Conservation (phyloP, 2,888 invertebrate species). For the Cotesia congregata region DNA sequence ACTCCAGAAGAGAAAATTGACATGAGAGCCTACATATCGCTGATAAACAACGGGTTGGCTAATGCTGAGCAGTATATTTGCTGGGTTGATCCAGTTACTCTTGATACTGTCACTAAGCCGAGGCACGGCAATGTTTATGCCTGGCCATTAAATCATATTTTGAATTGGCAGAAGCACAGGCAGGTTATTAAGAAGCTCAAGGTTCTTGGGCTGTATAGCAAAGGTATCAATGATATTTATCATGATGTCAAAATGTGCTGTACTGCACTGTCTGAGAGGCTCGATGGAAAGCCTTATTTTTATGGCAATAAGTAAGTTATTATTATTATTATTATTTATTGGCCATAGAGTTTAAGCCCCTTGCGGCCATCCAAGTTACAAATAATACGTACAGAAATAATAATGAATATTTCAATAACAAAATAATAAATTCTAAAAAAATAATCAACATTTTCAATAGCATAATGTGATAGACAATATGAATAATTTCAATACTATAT, state of each 20-base stretch:
- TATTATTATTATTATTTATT: too few species aligned
- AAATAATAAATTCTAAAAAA: too few species aligned
- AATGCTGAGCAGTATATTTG: slow-evolving; percentile 94
- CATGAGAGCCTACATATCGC: slow-evolving; percentile 92
- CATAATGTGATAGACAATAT: too few species aligned
- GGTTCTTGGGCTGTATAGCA: slow-evolving; percentile 86
- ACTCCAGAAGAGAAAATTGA: slow-evolving; percentile 86
- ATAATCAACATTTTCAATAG: too few species aligned
- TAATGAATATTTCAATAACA: too few species aligned
- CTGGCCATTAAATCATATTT: slow-evolving; percentile 89
- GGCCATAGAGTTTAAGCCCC: too few species aligned
- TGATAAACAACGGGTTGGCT: slow-evolving; percentile 89
- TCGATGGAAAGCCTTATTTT: slow-evolving; percentile 86
- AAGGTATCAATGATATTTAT: slow-evolving; percentile 83
- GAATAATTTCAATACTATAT: too few species aligned
- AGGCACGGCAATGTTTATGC: slow-evolving; percentile 92
- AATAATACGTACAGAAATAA: too few species aligned
- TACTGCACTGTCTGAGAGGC: slow-evolving; percentile 85
- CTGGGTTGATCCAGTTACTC: slow-evolving; percentile 87
- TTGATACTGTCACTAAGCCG: slow-evolving; percentile 84
- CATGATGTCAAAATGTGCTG: slow-evolving; percentile 87
- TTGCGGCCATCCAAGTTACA: too few species aligned
- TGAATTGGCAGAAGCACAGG: slow-evolving; percentile 83
- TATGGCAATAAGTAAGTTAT: slow-evolving; percentile 82
- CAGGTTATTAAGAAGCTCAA: slow-evolving; percentile 80